A percentile compares a stretch with the other conserved stretches of the same genome.
These are phyloP conservation scores for Apostichopus parvimensis DNA, from an alignment of 35 echinoderm and acorn worm genomes.

Conservation along the genomic window DNA sequence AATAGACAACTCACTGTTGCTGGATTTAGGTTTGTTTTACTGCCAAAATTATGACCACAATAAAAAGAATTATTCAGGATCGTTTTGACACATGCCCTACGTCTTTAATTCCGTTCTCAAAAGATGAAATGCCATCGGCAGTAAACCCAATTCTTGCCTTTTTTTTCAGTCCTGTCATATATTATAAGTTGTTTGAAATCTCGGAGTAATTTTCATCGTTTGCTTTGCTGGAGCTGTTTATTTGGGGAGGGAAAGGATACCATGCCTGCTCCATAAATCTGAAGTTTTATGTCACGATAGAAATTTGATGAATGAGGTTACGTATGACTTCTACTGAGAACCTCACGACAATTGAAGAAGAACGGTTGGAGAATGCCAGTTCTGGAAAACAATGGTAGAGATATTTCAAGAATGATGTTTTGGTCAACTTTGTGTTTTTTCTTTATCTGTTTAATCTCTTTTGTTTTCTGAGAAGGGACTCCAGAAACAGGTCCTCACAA, in stretches of 20 bases:
- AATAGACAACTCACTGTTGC: constrained; percentile 7
- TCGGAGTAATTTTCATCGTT: constrained; percentile 38
- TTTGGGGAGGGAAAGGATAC: constrained; percentile 44
- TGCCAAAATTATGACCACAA: constrained; percentile 53
- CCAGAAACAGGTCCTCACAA: no score
- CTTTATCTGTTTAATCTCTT: no score
- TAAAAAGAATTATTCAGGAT: constrained; percentile 50
- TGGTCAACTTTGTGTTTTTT: neutral
- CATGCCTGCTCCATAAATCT: constrained; percentile 40
- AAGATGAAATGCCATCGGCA: constrained; percentile 18
- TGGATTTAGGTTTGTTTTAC: constrained; percentile 44
- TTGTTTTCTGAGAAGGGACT: no score
- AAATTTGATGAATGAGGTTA: constrained; percentile 11
- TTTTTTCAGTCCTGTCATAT: constrained; percentile 34
- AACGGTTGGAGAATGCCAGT: neutral
- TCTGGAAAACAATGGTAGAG: neutral
- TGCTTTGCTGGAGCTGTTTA: constrained; percentile 47
- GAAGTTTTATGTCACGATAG: constrained; percentile 31
- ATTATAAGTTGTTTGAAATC: constrained; percentile 46
- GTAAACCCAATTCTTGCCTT: constrained; percentile 43
- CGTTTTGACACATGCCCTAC: constrained; percentile 44
- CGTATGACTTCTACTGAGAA: neutral
- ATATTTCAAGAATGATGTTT: constrained; percentile 7
- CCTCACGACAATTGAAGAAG: neutral
- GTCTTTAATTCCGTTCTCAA: constrained; percentile 4